Base-by-base conservation (phyloP, 1,140 invertebrate genomes). In the Meteorus sp. region DNA sequence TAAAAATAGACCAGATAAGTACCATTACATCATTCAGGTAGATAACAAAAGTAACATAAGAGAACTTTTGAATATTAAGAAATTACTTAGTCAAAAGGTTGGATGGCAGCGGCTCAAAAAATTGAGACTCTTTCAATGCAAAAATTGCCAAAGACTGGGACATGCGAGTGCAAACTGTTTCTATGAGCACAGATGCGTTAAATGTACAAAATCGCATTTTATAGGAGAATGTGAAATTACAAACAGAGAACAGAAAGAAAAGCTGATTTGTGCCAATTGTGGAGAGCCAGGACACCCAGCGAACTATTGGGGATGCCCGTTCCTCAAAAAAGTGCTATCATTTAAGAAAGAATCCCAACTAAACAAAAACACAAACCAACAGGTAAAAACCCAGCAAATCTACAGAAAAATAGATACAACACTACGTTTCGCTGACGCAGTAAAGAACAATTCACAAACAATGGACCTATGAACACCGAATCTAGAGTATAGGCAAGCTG, bases 261-360 rank as follows among this genome's bases (percentile, higher is more conserved):
- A 3, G 17, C 15, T 60, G 4, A 48, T 43, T 8, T 67, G 60
- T 13, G 56, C 54, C 0, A 62, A 61, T 19, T 64, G 63, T n/a
- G 25, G 48, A 11, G 8, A 58, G 15, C 25, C n/a, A 8, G 59
- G 59, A 0, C 65, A 62, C 41, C 55, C 57, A 0, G 65, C 60
- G 0, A 62, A 59, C 0, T 64, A 59, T 44, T 13, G n/a, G 31
- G 64, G 61, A 17, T 66, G 61, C 15, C 51, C 58, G 4, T 56
- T 22, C 41, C 13, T 52, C 4, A 52, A 55, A 48, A n/a, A n/a
- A n/a, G n/a, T n/a, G n/a, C n/a, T n/a, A n/a, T n/a, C n/a, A n/a
- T n/a, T n/a, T n/a, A n/a, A n/a, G n/a, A n/a, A n/a, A n/a, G n/a
- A n/a, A n/a, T n/a, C n/a, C n/a, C n/a, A n/a, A n/a, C n/a, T n/a